These are phyloP conservation scores for Crenuchus spilurus DNA, from an alignment of 2,797 vertebrate species.

Conservation along the genomic window DNA sequence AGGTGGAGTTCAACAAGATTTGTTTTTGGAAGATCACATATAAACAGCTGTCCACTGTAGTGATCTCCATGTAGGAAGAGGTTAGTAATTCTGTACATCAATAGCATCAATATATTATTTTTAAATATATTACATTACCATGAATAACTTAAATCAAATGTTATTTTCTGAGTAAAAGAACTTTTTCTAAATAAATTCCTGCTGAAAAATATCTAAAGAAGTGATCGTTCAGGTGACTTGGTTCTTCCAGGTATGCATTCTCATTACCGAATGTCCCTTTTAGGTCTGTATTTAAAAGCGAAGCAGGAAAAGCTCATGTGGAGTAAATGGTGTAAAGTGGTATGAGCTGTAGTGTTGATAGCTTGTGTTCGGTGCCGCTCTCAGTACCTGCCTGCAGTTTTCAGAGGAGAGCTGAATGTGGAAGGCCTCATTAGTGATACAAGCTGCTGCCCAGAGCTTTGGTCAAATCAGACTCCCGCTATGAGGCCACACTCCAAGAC, in stretches of 20 bases:
- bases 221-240: slow-evolving; percentile 49
- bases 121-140: no score
- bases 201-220: slow-evolving; percentile 25
- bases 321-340: slow-evolving; percentile 60
- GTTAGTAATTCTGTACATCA: no score
- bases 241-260: slow-evolving; percentile 45
- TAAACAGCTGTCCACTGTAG: no score
- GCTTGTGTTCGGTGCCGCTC: slow-evolving; percentile 44
- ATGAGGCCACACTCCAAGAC: slow-evolving; percentile 57
- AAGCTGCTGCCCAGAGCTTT: slow-evolving; percentile 58
- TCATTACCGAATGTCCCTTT: slow-evolving; percentile 46
- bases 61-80: no score
- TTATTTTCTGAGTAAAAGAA: no score
- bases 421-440: slow-evolving; percentile 58
- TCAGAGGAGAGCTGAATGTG: slow-evolving; percentile 28
- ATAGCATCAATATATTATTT: no score
- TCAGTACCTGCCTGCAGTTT: slow-evolving; percentile 37
- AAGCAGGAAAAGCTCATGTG: slow-evolving; percentile 52
- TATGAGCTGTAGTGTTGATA: slow-evolving; percentile 50
- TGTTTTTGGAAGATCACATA: no score
- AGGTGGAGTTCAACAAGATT: no score
- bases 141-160: no score
- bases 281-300: slow-evolving; percentile 50
- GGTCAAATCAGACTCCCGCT: slow-evolving; percentile 60
- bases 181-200: no score